A percentile compares a stretch with the other conserved stretches of the same genome.
phyloP scores from a whole-genome alignment of 2,888 invertebrate species.

The Diadegma fenestrale region DNA sequence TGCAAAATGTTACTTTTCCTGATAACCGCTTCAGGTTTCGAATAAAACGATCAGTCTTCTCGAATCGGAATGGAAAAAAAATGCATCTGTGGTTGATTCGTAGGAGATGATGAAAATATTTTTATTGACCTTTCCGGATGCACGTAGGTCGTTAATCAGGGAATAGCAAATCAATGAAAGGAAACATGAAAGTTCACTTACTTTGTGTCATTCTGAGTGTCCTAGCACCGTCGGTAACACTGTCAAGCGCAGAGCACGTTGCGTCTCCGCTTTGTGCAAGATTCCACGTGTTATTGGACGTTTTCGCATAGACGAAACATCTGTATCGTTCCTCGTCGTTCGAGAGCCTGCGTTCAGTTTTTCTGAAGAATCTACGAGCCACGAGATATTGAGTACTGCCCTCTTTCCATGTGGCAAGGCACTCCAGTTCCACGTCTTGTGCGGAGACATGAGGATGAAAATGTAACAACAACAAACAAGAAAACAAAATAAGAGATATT shows the following conservation, averaged over 20 bases:
- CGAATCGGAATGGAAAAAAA: not conserved
- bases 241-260: slow-evolving; percentile 91
- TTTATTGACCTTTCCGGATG: not conserved
- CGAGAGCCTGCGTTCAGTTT: slow-evolving; percentile 85
- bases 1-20: no score
- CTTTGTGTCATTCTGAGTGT: slow-evolving; percentile 88
- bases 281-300: slow-evolving; percentile 87
- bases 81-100: no score
- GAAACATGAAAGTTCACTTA: slow-evolving; percentile 72
- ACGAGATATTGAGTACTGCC: slow-evolving; percentile 92
- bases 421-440: slow-evolving; percentile 92
- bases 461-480: not conserved
- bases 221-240: slow-evolving; percentile 91
- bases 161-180: not conserved
- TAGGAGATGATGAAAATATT: no score
- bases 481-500: slow-evolving; percentile 8
- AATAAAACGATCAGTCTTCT: no score
- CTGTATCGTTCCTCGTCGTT: slow-evolving; percentile 92
- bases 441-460: not conserved
- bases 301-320: slow-evolving; percentile 94
- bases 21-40: no score
- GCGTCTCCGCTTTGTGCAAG: slow-evolving; percentile 92
- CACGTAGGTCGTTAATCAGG: not conserved
- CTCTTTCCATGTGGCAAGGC: slow-evolving; percentile 94
- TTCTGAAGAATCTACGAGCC: slow-evolving; percentile 92